phyloP scores from a whole-genome alignment of 2,888 invertebrate genomes.

The Resseliella maxima region DNA sequence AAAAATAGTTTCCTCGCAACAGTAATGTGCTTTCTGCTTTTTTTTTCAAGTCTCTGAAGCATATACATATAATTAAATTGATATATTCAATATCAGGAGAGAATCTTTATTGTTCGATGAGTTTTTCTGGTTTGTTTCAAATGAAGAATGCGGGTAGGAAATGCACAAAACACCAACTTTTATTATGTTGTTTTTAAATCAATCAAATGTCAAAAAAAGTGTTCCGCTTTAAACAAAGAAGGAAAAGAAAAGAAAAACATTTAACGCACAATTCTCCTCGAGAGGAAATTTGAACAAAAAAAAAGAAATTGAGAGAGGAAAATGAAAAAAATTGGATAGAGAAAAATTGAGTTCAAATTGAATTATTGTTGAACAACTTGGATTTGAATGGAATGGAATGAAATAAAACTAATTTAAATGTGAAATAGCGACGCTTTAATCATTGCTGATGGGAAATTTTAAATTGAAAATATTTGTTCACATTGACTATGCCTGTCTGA shows the following conservation, averaged over 20 bases:
- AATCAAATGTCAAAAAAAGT: conserved; percentile 40
- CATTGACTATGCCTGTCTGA: too few species aligned
- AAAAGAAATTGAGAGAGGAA: neutral
- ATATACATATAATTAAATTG: neutral
- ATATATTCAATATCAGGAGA: neutral
- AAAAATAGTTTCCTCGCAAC: neutral
- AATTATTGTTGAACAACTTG: too few species aligned
- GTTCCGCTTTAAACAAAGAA: neutral
- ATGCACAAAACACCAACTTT: too few species aligned
- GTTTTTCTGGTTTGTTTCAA: neutral
- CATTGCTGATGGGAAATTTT: too few species aligned
- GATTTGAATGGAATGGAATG: too few species aligned
- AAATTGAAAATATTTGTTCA: too few species aligned
- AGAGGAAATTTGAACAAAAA: too few species aligned
- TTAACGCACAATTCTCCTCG: neutral
- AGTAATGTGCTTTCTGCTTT: neutral
- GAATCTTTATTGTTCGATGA: neutral
- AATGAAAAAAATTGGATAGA: too few species aligned
- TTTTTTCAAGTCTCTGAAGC: neutral
- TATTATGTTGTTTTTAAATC: neutral
- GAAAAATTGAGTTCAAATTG: too few species aligned
- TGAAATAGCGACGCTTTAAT: too few species aligned
- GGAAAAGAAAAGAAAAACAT: too few species aligned
- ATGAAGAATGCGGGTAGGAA: neutral
- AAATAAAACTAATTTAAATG: too few species aligned